These are phyloP conservation scores for Cylindroiulus punctatus DNA, from an alignment of 2,888 invertebrate genomes.

Conservation along the genomic window DNA sequence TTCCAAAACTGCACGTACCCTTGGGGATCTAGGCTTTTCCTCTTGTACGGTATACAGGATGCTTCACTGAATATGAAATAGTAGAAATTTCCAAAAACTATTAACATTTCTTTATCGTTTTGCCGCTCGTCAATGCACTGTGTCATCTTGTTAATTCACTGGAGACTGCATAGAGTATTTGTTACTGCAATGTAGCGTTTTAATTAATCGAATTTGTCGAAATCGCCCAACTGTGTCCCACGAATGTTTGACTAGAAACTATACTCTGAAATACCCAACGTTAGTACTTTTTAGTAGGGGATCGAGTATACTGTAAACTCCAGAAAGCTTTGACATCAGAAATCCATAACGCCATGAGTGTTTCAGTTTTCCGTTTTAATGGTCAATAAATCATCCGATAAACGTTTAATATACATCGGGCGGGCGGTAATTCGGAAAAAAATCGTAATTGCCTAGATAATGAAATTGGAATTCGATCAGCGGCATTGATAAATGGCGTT, in stretches of 20 bases:
- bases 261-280: not conserved
- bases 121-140: no score
- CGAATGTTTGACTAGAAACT: not conserved
- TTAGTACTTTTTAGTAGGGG: not conserved
- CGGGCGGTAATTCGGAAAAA: not conserved
- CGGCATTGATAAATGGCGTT: not conserved
- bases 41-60: not conserved
- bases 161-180: not conserved
- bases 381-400: not conserved
- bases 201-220: not conserved
- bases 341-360: not conserved
- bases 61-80: not conserved
- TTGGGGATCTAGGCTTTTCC: not conserved
- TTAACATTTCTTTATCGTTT: no score
- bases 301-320: not conserved
- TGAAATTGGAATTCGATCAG: conserved; percentile 19
- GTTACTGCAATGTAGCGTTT: not conserved
- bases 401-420: not conserved
- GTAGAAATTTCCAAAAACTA: no score
- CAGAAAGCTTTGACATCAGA: not conserved
- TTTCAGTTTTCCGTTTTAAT: not conserved
- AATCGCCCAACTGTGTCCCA: not conserved
- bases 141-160: not conserved
- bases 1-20: not conserved
- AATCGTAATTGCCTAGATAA: conserved; percentile 1